These are phyloP conservation scores for Endotricha flammealis DNA, from an alignment of 2,888 invertebrate genomes.

Conservation along the genomic window DNA sequence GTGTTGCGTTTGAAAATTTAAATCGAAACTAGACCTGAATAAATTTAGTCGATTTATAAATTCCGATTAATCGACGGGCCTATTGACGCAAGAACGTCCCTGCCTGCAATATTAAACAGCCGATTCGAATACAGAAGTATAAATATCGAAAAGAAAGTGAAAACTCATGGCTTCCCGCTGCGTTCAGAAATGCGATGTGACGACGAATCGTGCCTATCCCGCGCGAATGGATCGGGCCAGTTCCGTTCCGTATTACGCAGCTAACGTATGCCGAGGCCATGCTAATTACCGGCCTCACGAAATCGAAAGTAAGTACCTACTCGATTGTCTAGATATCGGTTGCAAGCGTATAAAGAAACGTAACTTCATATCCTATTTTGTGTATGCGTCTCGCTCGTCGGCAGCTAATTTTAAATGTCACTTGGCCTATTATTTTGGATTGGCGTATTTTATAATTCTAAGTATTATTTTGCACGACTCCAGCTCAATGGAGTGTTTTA, in stretches of 20 bases:
- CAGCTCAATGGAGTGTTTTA: neutral
- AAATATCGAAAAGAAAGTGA: conserved; percentile 72
- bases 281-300: conserved; percentile 72
- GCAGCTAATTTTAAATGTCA: conserved; percentile 26
- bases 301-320: conserved; percentile 64
- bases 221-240: conserved; percentile 27
- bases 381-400: conserved; percentile 21
- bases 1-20: neutral
- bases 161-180: conserved; percentile 35
- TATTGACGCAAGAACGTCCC: conserved; percentile 37
- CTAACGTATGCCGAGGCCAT: conserved; percentile 66
- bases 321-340: conserved; percentile 51
- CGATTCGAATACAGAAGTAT: conserved; percentile 43
- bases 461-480: conserved; percentile 6
- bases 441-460: conserved; percentile 6
- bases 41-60: neutral
- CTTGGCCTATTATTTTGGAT: conserved; percentile 20
- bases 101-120: conserved; percentile 51
- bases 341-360: conserved; percentile 48
- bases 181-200: conserved; percentile 15
- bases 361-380: conserved; percentile 37
- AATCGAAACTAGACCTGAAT: neutral
- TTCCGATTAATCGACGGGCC: conserved; percentile 20
- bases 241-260: conserved; percentile 67
- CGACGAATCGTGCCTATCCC: conserved; percentile 12